phyloP scores from a whole-genome alignment of 2,113 vertebrate genomes.

The Chaenogobius annularis region DNA sequence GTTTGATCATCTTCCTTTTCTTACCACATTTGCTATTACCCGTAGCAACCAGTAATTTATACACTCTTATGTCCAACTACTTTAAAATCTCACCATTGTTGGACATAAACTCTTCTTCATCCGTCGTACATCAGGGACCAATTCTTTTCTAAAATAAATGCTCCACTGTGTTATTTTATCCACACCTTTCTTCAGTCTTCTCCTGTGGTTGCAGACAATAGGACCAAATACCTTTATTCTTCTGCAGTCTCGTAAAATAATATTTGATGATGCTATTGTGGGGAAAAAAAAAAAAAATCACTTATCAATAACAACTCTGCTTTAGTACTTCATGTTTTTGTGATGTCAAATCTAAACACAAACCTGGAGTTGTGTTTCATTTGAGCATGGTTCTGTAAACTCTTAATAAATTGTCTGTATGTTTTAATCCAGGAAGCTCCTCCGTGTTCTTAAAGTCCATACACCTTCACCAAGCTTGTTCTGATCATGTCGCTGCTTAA shows the following conservation, averaged over 20 bases:
- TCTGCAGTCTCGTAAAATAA: constrained; percentile 25
- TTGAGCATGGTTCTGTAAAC: too few relatives aligned
- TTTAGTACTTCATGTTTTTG: neutral
- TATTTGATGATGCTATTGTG: constrained; percentile 9
- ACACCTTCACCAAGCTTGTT: too few relatives aligned
- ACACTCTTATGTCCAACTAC: neutral
- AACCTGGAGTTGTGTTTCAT: too few relatives aligned
- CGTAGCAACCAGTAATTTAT: too few relatives aligned
- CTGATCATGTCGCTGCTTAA: too few relatives aligned
- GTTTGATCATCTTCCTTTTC: neutral
- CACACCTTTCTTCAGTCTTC: neutral
- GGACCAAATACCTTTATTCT: constrained; percentile 41
- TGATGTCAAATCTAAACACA: too few relatives aligned
- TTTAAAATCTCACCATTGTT: neutral
- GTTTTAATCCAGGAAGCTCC: too few relatives aligned
- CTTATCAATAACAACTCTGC: neutral
- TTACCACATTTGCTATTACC: neutral
- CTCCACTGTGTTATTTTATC: neutral
- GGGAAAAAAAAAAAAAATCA: neutral
- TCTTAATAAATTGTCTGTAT: too few relatives aligned
- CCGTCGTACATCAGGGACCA: neutral
- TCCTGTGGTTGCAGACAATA: constrained; percentile 49
- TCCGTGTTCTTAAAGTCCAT: too few relatives aligned
- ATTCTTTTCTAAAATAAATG: neutral
- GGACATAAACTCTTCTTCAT: neutral